Percentiles rank a stretch among this genome's conserved stretches.
Conservation (phyloP, 2,888 invertebrate species). For the Euzophera pinguis region DNA sequence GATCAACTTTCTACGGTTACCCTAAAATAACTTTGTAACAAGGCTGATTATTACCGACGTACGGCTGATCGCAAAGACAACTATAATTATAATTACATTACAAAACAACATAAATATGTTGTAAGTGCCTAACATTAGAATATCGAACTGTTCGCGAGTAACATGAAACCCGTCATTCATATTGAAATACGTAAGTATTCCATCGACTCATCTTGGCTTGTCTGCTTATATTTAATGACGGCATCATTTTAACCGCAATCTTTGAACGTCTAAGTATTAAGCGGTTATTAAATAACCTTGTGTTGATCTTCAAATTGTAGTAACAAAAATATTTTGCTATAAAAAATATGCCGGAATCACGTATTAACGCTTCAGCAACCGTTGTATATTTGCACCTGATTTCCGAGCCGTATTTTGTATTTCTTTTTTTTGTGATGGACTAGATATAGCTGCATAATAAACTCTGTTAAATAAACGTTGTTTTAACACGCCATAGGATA, state of each 20-base stretch:
- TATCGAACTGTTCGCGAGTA: constrained; percentile 2
- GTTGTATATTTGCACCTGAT: background rate
- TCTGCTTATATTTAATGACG: background rate
- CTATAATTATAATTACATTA: constrained; percentile 2
- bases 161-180: constrained; percentile 21
- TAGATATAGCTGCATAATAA: background rate
- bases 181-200: constrained; percentile 17
- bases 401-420: background rate
- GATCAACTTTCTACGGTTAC: constrained; percentile 11
- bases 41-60: constrained; percentile 1
- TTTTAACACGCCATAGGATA: background rate
- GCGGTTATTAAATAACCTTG: background rate
- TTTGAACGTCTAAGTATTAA: background rate
- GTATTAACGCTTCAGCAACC: constrained; percentile 1
- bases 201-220: constrained; percentile 15
- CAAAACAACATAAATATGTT: background rate
- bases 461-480: background rate
- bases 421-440: background rate
- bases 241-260: background rate
- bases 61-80: background rate
- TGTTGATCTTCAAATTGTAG: background rate
- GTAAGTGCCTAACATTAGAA: background rate
- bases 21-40: background rate
- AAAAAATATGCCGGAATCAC: constrained; percentile 13
- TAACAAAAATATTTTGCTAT: background rate